Base-by-base conservation (phyloP, 2,113 vertebrate species). In the Capra hircus region DNA sequence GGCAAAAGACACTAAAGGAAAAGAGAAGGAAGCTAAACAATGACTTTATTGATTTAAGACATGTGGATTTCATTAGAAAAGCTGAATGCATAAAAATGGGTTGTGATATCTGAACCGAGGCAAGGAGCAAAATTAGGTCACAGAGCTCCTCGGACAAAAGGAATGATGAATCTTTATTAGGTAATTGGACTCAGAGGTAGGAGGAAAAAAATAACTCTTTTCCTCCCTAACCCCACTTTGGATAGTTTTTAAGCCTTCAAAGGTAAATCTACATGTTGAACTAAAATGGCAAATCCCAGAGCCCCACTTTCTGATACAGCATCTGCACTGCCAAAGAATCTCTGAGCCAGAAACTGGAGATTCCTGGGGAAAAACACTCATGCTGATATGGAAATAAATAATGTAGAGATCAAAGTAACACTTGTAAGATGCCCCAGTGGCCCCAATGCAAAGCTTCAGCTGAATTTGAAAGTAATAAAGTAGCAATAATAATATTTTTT, bases 41-140 rank as follows among this genome's bases (percentile, higher is more conserved):
- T 97, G 90, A 90, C 90, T 96, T 97, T 98, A 98, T 97, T 98
- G 98, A 98, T 98, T 97, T 98, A 97, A 97, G 98, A 97, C 98
- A 98, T 98, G 96, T 98, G 98, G 98, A 88, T 98, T 98, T 97
- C 98, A 98, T 98, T 97, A 98, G 90, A 80, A 90, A 91, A 93
- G 59, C 93, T 5, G 27, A 97, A 96, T 94, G 91, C 96, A 95
- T 96, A 97, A 97, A 98, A 98, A 98, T 97, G 90, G 97, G 81
- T 96, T 97, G 95, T 95, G 97, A 96, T 97, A 96, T 81, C 98
- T 55, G 84, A 97, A 97, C 71, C 11, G 0, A 97, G 82, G 93
- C 97, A 94, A 92, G 90, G 97, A 98, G 98, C 91, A 97, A 97
- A 97, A 95, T 93, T 90, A 93, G 98, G 98, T 98, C 98, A 97